Percentiles rank a stretch among this genome's conserved stretches.
Conservation (phyloP, 2,888 invertebrate genomes). For the Escarpia spicata region DNA sequence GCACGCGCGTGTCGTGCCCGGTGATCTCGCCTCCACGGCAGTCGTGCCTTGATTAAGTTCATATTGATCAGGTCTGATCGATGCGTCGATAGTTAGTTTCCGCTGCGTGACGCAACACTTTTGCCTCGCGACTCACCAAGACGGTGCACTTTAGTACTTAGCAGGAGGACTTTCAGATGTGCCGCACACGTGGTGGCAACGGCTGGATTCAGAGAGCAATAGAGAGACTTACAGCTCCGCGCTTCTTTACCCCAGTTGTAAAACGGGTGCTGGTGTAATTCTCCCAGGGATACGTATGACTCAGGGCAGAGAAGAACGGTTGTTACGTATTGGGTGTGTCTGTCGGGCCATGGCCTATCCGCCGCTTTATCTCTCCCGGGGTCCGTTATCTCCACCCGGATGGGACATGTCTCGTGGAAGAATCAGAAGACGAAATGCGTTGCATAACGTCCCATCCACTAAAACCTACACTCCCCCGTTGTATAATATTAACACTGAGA, state of each 20-base stretch:
- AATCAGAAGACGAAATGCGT: background rate
- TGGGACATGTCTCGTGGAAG: too few species aligned
- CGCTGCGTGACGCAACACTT: background rate
- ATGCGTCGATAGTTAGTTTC: background rate
- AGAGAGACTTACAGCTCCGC: background rate
- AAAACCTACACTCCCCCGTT: background rate
- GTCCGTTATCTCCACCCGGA: background rate
- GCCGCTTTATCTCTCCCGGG: background rate
- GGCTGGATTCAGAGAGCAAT: background rate
- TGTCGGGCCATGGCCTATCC: background rate
- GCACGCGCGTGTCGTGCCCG: background rate
- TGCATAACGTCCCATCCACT: background rate
- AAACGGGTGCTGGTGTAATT: background rate
- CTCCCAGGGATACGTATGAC: background rate
- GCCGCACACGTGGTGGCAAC: background rate
- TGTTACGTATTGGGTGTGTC: background rate
- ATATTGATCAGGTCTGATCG: background rate
- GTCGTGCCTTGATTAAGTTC: slow-evolving; percentile 7
- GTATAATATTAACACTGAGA: background rate
- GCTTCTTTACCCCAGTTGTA: background rate
- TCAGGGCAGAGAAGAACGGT: background rate
- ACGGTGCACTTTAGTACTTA: background rate
- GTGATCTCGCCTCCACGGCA: background rate
- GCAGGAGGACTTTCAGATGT: background rate
- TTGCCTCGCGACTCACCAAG: background rate